Evolutionary conservation across 2,888 invertebrate genomes (phyloP).

Genomic region (Aradus depressus): DNA sequence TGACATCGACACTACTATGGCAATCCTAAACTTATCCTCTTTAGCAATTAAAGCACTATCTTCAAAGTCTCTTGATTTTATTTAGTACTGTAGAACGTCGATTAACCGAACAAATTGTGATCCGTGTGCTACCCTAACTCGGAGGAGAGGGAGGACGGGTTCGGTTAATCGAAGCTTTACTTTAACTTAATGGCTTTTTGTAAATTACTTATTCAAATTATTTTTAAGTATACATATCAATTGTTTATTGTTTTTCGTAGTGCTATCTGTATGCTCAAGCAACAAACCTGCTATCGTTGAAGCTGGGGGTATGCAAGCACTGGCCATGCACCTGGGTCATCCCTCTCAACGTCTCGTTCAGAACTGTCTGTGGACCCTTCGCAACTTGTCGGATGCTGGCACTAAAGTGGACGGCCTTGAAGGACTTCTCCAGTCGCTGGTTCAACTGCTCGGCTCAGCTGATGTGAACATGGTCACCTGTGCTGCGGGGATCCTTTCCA

Average conservation of each 20-base stretch:
- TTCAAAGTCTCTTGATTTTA: background rate
- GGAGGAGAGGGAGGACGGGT: background rate
- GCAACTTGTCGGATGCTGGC: slow-evolving; percentile 97
- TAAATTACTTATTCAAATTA: too few relatives aligned
- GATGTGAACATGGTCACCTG: slow-evolving; percentile 97
- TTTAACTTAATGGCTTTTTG: background rate
- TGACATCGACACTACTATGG: too few relatives aligned
- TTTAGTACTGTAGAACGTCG: background rate
- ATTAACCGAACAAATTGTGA: background rate
- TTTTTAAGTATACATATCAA: background rate
- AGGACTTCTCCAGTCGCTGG: slow-evolving; percentile 72
- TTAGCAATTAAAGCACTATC: background rate
- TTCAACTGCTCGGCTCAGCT: slow-evolving; percentile 79
- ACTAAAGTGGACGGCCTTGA: slow-evolving; percentile 92
- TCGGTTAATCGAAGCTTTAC: background rate
- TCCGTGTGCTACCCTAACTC: background rate
- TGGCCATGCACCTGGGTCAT: slow-evolving; percentile 91
- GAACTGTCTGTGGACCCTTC: slow-evolving; percentile 94
- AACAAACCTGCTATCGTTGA: slow-evolving; percentile 98
- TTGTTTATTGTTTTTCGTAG: slow-evolving; percentile 38
- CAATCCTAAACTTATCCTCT: background rate
- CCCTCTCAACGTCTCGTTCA: slow-evolving; percentile 88
- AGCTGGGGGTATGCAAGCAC: slow-evolving; percentile 94
- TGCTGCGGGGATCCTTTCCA: slow-evolving; percentile 95
- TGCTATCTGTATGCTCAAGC: slow-evolving; percentile 93